Conservation (phyloP, 37 sponge, comb jelly and placozoan species). For the Eunapius fragilis region DNA sequence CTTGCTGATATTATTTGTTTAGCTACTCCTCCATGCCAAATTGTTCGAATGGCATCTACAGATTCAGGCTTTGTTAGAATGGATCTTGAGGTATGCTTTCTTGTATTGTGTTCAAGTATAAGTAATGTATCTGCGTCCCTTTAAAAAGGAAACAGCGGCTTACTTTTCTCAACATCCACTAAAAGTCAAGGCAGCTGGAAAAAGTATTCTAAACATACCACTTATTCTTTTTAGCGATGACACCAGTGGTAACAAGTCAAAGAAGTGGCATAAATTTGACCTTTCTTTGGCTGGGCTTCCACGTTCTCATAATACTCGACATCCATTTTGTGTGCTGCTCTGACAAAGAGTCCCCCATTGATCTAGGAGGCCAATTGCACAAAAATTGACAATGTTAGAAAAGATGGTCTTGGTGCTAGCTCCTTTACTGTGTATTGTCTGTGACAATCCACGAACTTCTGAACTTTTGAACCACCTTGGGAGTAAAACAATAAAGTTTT, state of each 20-base stretch:
- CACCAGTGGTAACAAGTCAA: slow-evolving; percentile 56
- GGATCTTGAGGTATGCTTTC: too few relatives aligned
- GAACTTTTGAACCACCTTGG: slow-evolving; percentile 43
- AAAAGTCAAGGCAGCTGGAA: too few relatives aligned
- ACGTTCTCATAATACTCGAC: slow-evolving; percentile 6
- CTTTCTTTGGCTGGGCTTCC: slow-evolving; percentile 44
- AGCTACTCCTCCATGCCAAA: too few relatives aligned
- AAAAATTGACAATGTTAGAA: slow-evolving; percentile 14
- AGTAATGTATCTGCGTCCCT: too few relatives aligned
- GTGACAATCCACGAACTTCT: slow-evolving; percentile 47
- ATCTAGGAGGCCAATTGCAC: slow-evolving; percentile 26
- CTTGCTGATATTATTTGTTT: too few relatives aligned
- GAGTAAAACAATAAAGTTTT: slow-evolving; percentile 30
- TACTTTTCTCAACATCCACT: too few relatives aligned
- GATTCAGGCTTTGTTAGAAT: too few relatives aligned
- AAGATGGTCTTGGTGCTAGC: slow-evolving; percentile 23
- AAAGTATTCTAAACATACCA: slow-evolving; percentile 7
- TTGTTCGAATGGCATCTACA: too few relatives aligned
- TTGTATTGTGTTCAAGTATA: too few relatives aligned
- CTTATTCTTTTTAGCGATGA: slow-evolving; percentile 54
- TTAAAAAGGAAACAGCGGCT: too few relatives aligned
- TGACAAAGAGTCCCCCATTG: slow-evolving; percentile 11
- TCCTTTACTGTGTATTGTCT: slow-evolving; percentile 12
- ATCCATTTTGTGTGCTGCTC: slow-evolving; percentile 50
- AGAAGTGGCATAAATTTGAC: slow-evolving; percentile 68